phyloP scores from a whole-genome alignment of 2,113 vertebrate species.

The Dicerorhinus sumatrensis region DNA sequence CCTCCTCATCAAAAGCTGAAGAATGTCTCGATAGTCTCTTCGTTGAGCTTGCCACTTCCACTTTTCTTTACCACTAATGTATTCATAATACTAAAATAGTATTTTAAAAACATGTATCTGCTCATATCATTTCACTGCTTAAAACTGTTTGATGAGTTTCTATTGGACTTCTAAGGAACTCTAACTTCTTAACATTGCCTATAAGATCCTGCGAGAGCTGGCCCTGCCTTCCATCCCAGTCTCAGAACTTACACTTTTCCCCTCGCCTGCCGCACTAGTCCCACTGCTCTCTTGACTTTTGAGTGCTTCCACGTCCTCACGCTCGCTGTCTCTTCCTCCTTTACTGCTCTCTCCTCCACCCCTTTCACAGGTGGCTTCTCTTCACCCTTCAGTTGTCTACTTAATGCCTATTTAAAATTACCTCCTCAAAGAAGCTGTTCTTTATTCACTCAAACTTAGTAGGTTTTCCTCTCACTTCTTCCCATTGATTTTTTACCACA shows the following conservation, averaged over 20 bases:
- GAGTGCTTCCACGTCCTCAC: background rate
- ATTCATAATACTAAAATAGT: background rate
- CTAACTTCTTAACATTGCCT: background rate
- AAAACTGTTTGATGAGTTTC: background rate
- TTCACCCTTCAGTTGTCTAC: background rate
- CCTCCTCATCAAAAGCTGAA: background rate
- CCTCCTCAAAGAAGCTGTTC: background rate
- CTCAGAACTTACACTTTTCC: background rate
- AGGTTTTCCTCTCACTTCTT: background rate
- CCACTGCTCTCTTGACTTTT: background rate
- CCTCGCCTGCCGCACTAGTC: rapidly evolving
- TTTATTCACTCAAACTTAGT: background rate
- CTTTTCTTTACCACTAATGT: background rate
- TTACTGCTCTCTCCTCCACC: background rate
- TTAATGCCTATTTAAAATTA: background rate
- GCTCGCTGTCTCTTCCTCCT: background rate
- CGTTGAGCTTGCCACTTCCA: background rate
- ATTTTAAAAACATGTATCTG: background rate
- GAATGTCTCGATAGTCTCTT: background rate
- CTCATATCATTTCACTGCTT: background rate
- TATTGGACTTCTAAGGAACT: background rate
- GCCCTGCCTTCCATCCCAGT: background rate
- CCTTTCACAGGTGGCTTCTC: background rate
- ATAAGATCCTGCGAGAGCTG: background rate
- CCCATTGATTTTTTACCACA: background rate